These are phyloP conservation scores for Apis laboriosa DNA, from an alignment of 1,140 invertebrate species.

Conservation along the genomic window DNA sequence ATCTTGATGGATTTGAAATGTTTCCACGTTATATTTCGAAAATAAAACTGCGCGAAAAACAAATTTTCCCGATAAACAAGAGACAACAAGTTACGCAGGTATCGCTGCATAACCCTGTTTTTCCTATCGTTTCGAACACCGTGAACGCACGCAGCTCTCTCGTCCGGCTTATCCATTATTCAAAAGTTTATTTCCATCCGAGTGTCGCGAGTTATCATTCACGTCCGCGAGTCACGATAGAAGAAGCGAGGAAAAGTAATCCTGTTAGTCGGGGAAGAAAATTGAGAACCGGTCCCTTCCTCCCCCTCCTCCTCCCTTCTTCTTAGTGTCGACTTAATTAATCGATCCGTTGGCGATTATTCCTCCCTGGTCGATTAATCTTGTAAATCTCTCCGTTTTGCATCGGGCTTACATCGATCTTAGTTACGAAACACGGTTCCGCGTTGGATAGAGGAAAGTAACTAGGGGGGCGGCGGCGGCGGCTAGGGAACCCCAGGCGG, in stretches of 20 bases:
- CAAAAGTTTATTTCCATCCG: background rate
- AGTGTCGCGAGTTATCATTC: constrained; percentile 1
- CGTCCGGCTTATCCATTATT: constrained; percentile 21
- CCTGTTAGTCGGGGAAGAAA: constrained; percentile 14
- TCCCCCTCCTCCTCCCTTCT: no score
- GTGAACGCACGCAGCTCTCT: no score
- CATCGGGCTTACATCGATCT: no score
- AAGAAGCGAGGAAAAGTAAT: background rate
- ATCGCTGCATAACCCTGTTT: background rate
- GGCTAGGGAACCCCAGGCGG: no score
- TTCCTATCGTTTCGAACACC: background rate
- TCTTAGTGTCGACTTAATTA: background rate
- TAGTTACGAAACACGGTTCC: no score
- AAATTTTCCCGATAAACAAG: background rate
- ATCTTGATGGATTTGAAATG: no score
- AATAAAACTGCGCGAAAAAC: background rate
- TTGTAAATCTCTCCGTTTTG: no score
- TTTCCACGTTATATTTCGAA: no score
- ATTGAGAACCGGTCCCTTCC: background rate
- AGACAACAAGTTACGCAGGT: no score
- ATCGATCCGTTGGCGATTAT: background rate
- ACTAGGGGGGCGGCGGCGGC: no score
- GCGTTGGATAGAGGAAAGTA: no score
- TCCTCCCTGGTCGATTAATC: no score
- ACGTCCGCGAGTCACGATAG: background rate